Percentiles rank a stretch among this genome's conserved stretches.
Conservation (phyloP, 2,797 vertebrate species). For the Macrochelys suwanniensis region DNA sequence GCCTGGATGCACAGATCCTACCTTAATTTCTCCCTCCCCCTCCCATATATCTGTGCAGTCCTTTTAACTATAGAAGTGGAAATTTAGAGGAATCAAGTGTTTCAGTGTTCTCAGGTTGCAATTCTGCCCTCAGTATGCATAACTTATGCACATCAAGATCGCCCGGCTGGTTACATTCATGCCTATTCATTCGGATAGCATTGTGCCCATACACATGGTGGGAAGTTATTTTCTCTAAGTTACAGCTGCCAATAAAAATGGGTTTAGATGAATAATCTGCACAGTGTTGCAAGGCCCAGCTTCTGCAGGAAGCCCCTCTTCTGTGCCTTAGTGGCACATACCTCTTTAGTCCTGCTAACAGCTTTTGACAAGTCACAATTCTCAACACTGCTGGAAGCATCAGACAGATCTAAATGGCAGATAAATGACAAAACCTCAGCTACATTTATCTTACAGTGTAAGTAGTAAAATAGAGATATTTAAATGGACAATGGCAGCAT, state of each 20-base stretch:
- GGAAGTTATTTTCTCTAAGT: constrained; percentile 41
- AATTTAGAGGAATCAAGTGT: background rate
- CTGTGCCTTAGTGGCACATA: background rate
- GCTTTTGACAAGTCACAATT: constrained; percentile 23
- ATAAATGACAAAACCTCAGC: background rate
- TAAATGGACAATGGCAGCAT: background rate
- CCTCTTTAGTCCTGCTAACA: constrained; percentile 24
- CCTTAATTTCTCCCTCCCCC: background rate
- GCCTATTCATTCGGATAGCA: constrained; percentile 54
- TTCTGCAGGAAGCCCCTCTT: background rate
- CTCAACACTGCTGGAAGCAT: background rate
- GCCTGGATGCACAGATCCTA: background rate
- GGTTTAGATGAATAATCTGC: constrained; percentile 59
- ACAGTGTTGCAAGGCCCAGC: constrained; percentile 10
- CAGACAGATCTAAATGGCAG: background rate
- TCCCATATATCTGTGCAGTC: background rate
- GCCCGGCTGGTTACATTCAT: constrained; percentile 69
- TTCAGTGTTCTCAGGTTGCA: constrained; percentile 53
- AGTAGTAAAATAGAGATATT: background rate
- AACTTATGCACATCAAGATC: constrained; percentile 45
- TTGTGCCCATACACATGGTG: constrained; percentile 56
- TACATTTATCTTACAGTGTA: background rate
- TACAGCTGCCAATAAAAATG: constrained; percentile 62
- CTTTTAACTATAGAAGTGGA: background rate
- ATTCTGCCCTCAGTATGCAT: constrained; percentile 32